Percentiles rank a stretch among this genome's conserved stretches.
phyloP scores from a whole-genome alignment of 1,140 invertebrate genomes.

The Cyclargus thomasi region DNA sequence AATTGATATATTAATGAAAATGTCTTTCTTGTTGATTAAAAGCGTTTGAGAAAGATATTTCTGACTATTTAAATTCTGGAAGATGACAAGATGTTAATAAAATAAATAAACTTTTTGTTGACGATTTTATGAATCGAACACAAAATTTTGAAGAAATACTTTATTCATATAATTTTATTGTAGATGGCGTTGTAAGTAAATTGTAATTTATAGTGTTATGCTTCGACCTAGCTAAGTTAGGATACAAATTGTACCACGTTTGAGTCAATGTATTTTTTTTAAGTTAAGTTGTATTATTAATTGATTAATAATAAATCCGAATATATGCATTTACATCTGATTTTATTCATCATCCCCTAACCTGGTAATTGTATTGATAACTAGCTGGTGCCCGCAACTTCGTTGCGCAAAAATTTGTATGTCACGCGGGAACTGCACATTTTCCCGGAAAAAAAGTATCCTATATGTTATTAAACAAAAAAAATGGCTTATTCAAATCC shows the following conservation, averaged over 20 bases:
- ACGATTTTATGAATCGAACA: neutral
- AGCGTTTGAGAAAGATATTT: neutral
- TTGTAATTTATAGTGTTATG: slow-evolving; percentile 69
- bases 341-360: slow-evolving; percentile 33
- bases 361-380: too few species aligned
- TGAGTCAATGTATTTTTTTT: slow-evolving; percentile 69
- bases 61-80: too few species aligned
- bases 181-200: slow-evolving; percentile 59
- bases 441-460: too few species aligned
- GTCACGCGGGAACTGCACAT: too few species aligned
- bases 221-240: slow-evolving; percentile 69
- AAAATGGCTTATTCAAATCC: too few species aligned
- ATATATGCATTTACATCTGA: slow-evolving; percentile 71
- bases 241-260: slow-evolving; percentile 46
- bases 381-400: too few species aligned
- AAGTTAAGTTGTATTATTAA: slow-evolving; percentile 67
- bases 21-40: neutral
- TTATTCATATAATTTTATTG: slow-evolving; percentile 27
- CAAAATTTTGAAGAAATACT: slow-evolving; percentile 4
- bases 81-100: neutral
- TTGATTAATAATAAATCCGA: slow-evolving; percentile 68
- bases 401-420: too few species aligned
- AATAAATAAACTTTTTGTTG: neutral
- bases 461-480: too few species aligned
- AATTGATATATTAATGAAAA: neutral